phyloP scores from a whole-genome alignment of 2,113 vertebrate genomes.

The Pelusios castaneus region DNA sequence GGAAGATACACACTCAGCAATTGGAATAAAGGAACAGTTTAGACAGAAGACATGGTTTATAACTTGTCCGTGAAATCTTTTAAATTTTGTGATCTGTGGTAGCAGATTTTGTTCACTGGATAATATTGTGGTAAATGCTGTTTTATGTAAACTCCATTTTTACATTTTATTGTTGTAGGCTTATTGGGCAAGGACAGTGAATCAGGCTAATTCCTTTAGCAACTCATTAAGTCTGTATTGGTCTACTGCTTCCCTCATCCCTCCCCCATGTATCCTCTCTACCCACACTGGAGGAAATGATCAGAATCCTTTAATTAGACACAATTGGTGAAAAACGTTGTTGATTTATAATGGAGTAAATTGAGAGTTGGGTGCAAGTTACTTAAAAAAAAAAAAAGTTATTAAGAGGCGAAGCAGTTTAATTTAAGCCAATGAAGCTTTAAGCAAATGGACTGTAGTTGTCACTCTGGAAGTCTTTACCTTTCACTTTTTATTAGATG shows the following conservation, averaged over 20 bases:
- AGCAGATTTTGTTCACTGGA: neutral
- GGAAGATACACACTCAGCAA: neutral
- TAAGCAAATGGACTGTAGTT: neutral
- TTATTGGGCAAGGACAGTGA: fast-evolving
- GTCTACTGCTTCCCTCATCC: neutral
- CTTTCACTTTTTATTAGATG: neutral
- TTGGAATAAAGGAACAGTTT: neutral
- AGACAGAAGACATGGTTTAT: neutral
- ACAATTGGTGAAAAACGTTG: neutral
- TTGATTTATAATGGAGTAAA: neutral
- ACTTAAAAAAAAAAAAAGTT: neutral
- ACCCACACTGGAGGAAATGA: neutral
- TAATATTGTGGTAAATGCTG: neutral
- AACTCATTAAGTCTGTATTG: fast-evolving
- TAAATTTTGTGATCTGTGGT: neutral
- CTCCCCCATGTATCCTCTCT: neutral
- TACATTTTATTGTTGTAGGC: neutral
- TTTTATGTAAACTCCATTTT: neutral
- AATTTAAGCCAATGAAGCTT: neutral
- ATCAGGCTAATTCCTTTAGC: neutral
- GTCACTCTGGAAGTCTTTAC: neutral
- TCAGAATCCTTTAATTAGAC: neutral
- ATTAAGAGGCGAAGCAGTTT: neutral
- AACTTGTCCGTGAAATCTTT: neutral
- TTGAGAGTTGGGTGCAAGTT: neutral